Conservation (phyloP, 2,113 vertebrate genomes). For the Ancistrus triradiatus region DNA sequence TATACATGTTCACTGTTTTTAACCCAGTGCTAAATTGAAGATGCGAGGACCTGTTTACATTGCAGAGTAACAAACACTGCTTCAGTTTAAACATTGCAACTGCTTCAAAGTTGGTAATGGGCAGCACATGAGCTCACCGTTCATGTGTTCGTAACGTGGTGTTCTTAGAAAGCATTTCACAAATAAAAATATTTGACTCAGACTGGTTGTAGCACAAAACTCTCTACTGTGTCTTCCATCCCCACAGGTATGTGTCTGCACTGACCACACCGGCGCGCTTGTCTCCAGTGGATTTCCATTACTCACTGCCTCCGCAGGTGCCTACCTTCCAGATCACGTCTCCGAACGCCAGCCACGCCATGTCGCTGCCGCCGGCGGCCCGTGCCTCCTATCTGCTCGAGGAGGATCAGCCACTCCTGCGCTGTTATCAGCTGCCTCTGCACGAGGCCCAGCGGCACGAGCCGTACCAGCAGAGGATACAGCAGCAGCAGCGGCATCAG, state of each 20-base stretch:
- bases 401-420: slow-evolving; percentile 87
- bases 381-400: slow-evolving; percentile 79
- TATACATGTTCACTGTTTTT: slow-evolving; percentile 37
- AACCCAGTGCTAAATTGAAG: slow-evolving; percentile 29
- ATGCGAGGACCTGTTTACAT: slow-evolving; percentile 11
- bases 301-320: slow-evolving; percentile 88
- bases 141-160: slow-evolving; percentile 4
- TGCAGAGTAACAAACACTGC: slow-evolving; percentile 1
- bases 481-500: slow-evolving; percentile 85
- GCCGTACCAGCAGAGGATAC: slow-evolving; percentile 86
- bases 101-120: background rate
- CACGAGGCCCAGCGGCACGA: slow-evolving; percentile 84
- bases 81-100: background rate
- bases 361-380: slow-evolving; percentile 87
- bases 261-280: slow-evolving; percentile 93
- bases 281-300: slow-evolving; percentile 94
- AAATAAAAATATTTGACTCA: slow-evolving; percentile 21
- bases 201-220: slow-evolving; percentile 7
- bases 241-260: slow-evolving; percentile 89
- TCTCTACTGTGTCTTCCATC: slow-evolving; percentile 11
- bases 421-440: slow-evolving; percentile 81
- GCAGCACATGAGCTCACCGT: background rate
- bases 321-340: slow-evolving; percentile 97
- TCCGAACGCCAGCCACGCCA: slow-evolving; percentile 86
- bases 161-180: background rate